phyloP scores from a whole-genome alignment of 2,888 invertebrate species.

The Brachypterus glaber region DNA sequence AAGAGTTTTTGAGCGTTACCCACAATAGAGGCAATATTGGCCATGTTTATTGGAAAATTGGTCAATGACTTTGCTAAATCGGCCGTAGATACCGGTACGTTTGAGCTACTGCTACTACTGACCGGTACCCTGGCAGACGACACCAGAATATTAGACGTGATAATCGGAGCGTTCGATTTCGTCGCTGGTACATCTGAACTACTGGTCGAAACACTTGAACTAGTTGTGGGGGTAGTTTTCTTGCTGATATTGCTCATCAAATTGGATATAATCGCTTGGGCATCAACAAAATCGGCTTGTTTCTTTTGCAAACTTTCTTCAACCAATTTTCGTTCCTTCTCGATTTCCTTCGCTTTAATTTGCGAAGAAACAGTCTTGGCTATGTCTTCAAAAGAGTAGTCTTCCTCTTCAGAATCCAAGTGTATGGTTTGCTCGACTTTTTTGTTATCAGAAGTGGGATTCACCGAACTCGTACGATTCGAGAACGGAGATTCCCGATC shows the following conservation, averaged over 20 bases:
- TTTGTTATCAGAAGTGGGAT: slow-evolving; percentile 34
- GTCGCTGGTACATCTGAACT: slow-evolving; percentile 21
- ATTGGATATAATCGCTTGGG: slow-evolving; percentile 53
- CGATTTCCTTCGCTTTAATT: slow-evolving; percentile 55
- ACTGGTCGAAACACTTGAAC: slow-evolving; percentile 17
- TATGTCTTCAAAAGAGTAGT: slow-evolving; percentile 76
- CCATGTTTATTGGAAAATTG: slow-evolving; percentile 26
- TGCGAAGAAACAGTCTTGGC: slow-evolving; percentile 68
- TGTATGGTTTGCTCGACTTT: slow-evolving; percentile 30
- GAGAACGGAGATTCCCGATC: slow-evolving; percentile 41
- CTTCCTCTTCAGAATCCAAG: slow-evolving; percentile 62
- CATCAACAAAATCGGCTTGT: slow-evolving; percentile 43
- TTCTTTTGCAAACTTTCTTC: slow-evolving; percentile 29
- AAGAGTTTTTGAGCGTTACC: slow-evolving; percentile 25
- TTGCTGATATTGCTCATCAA: slow-evolving; percentile 45
- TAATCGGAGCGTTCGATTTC: slow-evolving; percentile 4
- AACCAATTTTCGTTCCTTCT: slow-evolving; percentile 32
- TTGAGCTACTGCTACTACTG: slow-evolving; percentile 14
- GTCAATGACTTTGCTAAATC: slow-evolving; percentile 26
- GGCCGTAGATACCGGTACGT: slow-evolving; percentile 22
- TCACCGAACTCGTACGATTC: slow-evolving; percentile 37
- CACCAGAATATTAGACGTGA: slow-evolving; percentile 6
- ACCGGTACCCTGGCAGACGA: background rate
- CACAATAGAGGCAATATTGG: slow-evolving; percentile 30
- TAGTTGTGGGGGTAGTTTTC: slow-evolving; percentile 11